A percentile compares a stretch with the other conserved stretches of the same genome.
Evolutionary conservation across 1,140 invertebrate species (phyloP).

Genomic region (Drosophila sulfurigaster): DNA sequence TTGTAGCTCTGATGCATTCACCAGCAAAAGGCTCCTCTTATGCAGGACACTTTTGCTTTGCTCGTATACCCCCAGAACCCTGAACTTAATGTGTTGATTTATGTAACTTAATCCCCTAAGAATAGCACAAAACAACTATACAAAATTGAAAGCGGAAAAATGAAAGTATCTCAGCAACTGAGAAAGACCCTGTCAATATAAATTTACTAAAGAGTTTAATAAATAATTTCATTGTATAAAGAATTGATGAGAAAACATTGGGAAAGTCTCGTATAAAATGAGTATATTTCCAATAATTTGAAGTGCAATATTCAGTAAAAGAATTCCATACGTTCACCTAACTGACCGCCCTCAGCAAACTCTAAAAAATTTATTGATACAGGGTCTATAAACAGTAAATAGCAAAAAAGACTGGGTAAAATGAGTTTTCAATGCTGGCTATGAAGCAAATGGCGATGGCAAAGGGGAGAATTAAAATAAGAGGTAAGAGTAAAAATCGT

Average conservation of each 20-base stretch:
- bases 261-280: no score
- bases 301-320: no score
- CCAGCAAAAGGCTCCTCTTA: neutral
- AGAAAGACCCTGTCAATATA: no score
- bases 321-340: no score
- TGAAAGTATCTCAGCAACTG: no score
- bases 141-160: neutral
- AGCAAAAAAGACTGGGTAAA: constrained; percentile 26
- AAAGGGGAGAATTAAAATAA: constrained; percentile 1
- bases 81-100: constrained; percentile 62
- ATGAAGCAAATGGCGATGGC: constrained; percentile 22
- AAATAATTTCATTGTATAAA: no score
- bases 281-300: no score
- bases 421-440: constrained; percentile 50
- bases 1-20: constrained; percentile 17
- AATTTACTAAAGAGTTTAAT: no score
- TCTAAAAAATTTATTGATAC: no score
- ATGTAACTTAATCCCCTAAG: constrained; percentile 57
- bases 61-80: neutral
- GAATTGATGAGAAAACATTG: no score
- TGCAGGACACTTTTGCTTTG: neutral
- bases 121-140: constrained; percentile 5
- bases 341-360: no score
- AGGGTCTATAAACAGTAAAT: neutral
- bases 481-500: constrained; percentile 33